These are phyloP conservation scores for Acestrorhynchus altus DNA, from an alignment of 2,797 vertebrate genomes.

Conservation along the genomic window DNA sequence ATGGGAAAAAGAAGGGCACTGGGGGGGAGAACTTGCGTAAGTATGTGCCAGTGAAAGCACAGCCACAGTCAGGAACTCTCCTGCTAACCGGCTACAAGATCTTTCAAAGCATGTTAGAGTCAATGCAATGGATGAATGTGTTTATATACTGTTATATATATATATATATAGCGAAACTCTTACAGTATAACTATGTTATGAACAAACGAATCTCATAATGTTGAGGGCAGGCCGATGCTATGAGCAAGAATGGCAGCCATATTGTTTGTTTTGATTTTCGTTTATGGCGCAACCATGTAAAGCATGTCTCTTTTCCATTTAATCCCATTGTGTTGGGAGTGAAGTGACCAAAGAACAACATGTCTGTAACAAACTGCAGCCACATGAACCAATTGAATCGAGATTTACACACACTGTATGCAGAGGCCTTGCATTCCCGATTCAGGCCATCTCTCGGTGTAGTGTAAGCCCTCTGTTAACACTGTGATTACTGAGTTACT, in stretches of 20 bases:
- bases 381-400: background rate
- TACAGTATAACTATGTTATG: background rate
- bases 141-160: background rate
- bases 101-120: background rate
- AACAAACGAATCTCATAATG: background rate
- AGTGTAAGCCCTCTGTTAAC: conserved; percentile 67
- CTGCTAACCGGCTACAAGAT: background rate
- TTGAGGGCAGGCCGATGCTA: conserved; percentile 13
- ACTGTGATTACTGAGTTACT: conserved; percentile 71
- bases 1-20: background rate
- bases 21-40: background rate
- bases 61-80: background rate
- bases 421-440: conserved; percentile 47
- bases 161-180: background rate
- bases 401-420: conserved; percentile 9
- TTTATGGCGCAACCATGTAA: conserved; percentile 44
- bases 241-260: conserved; percentile 27
- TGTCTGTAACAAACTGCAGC: conserved; percentile 1
- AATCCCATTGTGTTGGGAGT: conserved; percentile 19
- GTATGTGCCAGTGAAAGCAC: background rate
- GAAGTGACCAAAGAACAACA: conserved; percentile 5
- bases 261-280: conserved; percentile 44
- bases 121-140: background rate
- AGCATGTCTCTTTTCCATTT: conserved; percentile 32
- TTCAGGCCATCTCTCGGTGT: conserved; percentile 45